Conservation (phyloP, 2,888 invertebrate species). For the Torymus aiolomorphi region DNA sequence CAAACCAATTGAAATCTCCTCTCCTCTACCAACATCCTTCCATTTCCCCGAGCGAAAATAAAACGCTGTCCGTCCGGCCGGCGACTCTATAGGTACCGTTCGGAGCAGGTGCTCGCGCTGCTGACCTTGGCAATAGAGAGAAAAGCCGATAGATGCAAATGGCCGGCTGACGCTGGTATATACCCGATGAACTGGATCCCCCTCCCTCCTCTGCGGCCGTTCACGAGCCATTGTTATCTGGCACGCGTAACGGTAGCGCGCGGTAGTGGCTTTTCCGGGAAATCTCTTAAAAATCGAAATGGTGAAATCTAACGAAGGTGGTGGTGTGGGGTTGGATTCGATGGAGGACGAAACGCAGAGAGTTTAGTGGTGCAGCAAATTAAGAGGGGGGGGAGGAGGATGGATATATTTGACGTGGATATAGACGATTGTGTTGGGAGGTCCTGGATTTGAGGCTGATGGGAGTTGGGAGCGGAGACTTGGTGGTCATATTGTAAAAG, state of each 20-base stretch:
- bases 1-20: too few relatives aligned
- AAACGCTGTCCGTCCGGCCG: too few relatives aligned
- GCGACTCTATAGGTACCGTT: too few relatives aligned
- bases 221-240: conserved; percentile 52
- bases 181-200: conserved; percentile 31
- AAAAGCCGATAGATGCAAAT: conserved; percentile 34
- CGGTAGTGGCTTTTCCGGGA: conserved; percentile 37
- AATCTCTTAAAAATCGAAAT: conserved; percentile 49
- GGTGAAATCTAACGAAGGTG: neutral
- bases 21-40: too few relatives aligned
- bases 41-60: too few relatives aligned
- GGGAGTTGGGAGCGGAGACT: conserved; percentile 2
- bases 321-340: neutral
- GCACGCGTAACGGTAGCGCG: conserved; percentile 48
- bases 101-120: too few relatives aligned
- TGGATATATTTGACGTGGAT: too few relatives aligned
- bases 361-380: conserved; percentile 45
- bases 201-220: neutral
- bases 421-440: too few relatives aligned
- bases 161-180: neutral
- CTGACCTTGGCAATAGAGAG: conserved; percentile 27
- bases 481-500: too few relatives aligned
- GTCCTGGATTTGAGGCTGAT: neutral
- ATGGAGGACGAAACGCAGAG: neutral
- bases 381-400: neutral